Base-by-base conservation (phyloP, 2,797 vertebrate species). In the Channallabes apus region DNA sequence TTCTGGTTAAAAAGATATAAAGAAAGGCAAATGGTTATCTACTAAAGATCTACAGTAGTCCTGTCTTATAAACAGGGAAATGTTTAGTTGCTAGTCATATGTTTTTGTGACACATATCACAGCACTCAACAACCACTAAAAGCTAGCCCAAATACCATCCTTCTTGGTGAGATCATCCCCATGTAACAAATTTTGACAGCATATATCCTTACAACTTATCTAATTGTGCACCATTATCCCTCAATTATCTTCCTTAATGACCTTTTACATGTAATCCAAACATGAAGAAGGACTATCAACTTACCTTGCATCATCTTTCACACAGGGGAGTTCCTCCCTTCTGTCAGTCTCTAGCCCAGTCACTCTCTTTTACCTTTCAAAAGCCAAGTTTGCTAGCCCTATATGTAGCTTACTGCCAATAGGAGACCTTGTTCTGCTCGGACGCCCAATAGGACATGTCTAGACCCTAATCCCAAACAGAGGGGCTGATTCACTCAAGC, bases 341-440 rank as follows among this genome's bases (percentile, higher is more conserved):
- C 76, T 83, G 77, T 86, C 85, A 87, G 82, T 89, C 90, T 90
- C 90, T 78, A 79, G 86, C 90, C 80, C n/a, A n/a, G n/a, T n/a
- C n/a, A n/a, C n/a, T n/a, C n/a, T n/a, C 87, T 91, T 91, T 92
- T 92, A 93, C 92, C 91, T 94, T 94, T 93, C 92, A 92, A 92
- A 93, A 73, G 0, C 86, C 87, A 89, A 67, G 84, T 86, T 72
- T 88, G 86, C 88, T 38, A 72, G 84, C 90, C 84, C 88, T 94
- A 92, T 94, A 93, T 94, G 90, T 90, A 91, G 83, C 87, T 58
- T 87, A 85, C 88, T 85, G 89, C 93, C 91, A 93, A 93, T 93
- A 69, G 54, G 80, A 82, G 82, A 87, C 84, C 87, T 81, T 85
- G 15, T 41, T 85, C 79, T 82, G 80, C 80, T 56, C 69, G 87